phyloP scores from a whole-genome alignment of 2,888 invertebrate genomes.

The Drymonia ruficornis region DNA sequence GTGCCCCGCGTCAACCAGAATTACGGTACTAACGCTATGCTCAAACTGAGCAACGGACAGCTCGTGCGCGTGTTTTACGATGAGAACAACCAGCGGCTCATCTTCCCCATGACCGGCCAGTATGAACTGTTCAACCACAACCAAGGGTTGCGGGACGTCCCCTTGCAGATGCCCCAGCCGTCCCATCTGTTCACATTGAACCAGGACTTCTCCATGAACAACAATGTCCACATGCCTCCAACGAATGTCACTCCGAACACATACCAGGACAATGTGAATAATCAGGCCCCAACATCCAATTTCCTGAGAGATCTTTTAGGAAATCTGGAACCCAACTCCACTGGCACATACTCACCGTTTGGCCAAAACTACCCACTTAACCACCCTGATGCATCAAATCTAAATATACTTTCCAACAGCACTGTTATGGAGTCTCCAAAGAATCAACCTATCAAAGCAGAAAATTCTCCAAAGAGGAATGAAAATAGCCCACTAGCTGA shows the following conservation, averaged over 20 bases:
- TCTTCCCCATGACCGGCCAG: constrained; percentile 76
- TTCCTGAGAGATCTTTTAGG: constrained; percentile 89
- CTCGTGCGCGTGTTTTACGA: constrained; percentile 75
- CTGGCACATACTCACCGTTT: constrained; percentile 90
- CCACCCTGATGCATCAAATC: constrained; percentile 71
- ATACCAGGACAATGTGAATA: constrained; percentile 59
- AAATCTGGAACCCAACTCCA: constrained; percentile 89
- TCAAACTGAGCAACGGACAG: constrained; percentile 78
- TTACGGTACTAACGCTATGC: constrained; percentile 71
- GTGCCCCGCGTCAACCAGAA: constrained; percentile 63
- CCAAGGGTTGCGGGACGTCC: constrained; percentile 66
- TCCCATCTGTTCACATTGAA: constrained; percentile 70
- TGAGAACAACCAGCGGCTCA: constrained; percentile 76
- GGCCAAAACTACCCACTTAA: constrained; percentile 85
- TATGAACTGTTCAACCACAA: constrained; percentile 77
- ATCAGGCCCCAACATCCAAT: constrained; percentile 71
- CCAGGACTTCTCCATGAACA: constrained; percentile 66
- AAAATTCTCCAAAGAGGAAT: constrained; percentile 73
- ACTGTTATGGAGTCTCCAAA: constrained; percentile 56
- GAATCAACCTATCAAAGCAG: constrained; percentile 54
- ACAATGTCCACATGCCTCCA: constrained; percentile 55
- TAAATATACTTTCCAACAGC: constrained; percentile 62
- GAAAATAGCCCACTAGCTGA: constrained; percentile 79
- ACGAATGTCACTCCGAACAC: constrained; percentile 50
- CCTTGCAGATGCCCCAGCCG: constrained; percentile 62